Evolutionary conservation across 2,113 vertebrate species (phyloP).

Genomic region (Pterocles orientalis): DNA sequence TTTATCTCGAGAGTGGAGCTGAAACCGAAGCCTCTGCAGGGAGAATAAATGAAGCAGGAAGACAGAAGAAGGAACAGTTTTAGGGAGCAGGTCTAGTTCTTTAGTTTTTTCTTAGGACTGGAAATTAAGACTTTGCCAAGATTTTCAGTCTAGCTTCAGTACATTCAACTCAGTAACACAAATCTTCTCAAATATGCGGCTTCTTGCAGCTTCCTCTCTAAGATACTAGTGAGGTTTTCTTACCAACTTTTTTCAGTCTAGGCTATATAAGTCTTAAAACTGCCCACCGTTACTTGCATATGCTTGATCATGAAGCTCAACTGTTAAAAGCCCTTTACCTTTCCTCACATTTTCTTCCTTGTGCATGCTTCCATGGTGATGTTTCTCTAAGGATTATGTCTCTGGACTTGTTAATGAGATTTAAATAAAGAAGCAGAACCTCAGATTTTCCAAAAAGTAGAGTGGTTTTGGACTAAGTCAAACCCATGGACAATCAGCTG

Average conservation of each 20-base stretch:
- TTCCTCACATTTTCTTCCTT: neutral
- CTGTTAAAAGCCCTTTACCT: neutral
- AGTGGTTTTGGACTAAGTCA: neutral
- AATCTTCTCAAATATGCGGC: neutral
- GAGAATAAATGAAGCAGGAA: neutral
- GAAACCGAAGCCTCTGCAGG: neutral
- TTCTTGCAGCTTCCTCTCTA: neutral
- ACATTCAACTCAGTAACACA: neutral
- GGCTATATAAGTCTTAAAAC: neutral
- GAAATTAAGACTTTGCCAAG: neutral
- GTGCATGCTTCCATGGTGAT: neutral
- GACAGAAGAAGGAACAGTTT: neutral
- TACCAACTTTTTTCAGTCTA: neutral
- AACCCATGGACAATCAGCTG: neutral
- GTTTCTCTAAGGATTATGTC: neutral
- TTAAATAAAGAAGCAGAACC: neutral
- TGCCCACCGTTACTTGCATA: neutral
- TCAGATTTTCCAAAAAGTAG: neutral
- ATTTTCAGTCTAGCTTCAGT: neutral
- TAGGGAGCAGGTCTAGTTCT: neutral
- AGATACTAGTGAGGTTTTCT: neutral
- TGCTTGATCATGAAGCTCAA: neutral
- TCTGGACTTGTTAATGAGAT: neutral
- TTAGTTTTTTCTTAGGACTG: neutral
- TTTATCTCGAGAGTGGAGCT: neutral